Percentiles rank a stretch among this genome's conserved stretches.
These are phyloP conservation scores for Stichodactyla helianthus DNA, from an alignment of 64 coral and sea anemone genomes.

Conservation along the genomic window DNA sequence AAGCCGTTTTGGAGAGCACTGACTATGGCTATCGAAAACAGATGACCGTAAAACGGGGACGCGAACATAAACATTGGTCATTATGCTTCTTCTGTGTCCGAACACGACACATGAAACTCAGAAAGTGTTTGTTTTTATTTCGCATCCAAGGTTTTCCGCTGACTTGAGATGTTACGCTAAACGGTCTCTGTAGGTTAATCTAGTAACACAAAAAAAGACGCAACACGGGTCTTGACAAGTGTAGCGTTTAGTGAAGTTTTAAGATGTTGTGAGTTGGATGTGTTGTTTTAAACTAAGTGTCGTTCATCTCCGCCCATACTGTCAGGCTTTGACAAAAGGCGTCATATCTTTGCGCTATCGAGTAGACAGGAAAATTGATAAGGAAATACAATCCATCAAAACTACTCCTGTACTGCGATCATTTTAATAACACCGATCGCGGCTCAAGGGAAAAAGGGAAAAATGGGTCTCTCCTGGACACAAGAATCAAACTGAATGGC, in stretches of 20 bases:
- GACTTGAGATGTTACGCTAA: constrained; percentile 32
- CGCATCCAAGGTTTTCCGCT: not conserved
- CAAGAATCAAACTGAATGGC: constrained; percentile 1
- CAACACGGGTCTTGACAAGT: constrained; percentile 80
- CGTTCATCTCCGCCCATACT: constrained; percentile 87
- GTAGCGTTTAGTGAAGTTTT: constrained; percentile 80
- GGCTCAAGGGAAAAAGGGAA: not conserved
- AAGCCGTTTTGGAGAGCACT: constrained; percentile 14
- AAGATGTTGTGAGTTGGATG: constrained; percentile 74
- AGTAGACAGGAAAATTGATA: constrained; percentile 97
- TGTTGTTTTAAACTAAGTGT: constrained; percentile 96
- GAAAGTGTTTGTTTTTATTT: constrained; percentile 12
- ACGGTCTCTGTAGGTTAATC: constrained; percentile 37
- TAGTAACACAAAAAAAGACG: constrained; percentile 53
- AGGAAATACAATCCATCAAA: constrained; percentile 97
- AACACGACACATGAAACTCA: not conserved
- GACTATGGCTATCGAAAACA: not conserved
- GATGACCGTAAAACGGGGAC: not conserved
- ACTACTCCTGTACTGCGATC: constrained; percentile 74
- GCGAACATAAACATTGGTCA: constrained; percentile 19
- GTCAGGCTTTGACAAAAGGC: constrained; percentile 94
- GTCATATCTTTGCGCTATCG: constrained; percentile 88
- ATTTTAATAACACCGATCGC: constrained; percentile 71
- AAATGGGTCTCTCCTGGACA: constrained; percentile 5
- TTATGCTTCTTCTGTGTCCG: not conserved